Evolutionary conservation across 2,797 vertebrate genomes (phyloP), one percentile per base, ranked within the genome.

Genomic region (Hoplostethus atlanticus): DNA sequence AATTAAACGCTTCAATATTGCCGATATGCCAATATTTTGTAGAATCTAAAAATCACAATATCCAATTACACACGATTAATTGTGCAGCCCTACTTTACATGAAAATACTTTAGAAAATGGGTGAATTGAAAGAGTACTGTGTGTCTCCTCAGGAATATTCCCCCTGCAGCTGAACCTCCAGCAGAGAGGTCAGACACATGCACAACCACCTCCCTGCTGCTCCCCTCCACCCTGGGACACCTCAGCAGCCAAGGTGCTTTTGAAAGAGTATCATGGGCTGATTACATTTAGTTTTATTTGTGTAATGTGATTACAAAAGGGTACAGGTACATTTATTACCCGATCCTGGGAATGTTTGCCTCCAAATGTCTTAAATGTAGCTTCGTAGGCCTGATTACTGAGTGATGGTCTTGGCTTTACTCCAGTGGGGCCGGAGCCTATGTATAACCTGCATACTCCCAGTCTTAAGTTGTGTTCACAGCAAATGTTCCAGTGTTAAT

Each of bases 211-310:
- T 2, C 61, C 68, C 10, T 69, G 28, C 36, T 67, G 30, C 62
- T 79, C 86, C 13, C 50, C 86, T 54, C 8, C 60, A 31, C 46
- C 70, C 55, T 91, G 77, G 91, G 88, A 90, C 13, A 81, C 66
- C 42, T 56, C 76, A 7, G 81, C 16, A 60, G 80, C 62, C 2
- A 65, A 90, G 89, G 94, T 95, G 72, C 12, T 21, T 21, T 21
- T 21, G 21, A 21, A 21, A 21, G 21, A 28, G 28, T 28, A 50
- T 50, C 3, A 8, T 50, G n/a, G n/a, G 16, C 47, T 16, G 5
- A n/a, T 50, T 6, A 50, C 42, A 42, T 8, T 42, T 54, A 31
- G n/a, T 15, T 15, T 21, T 16, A 30, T 31, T 17, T 50, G 17
- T 50, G 5, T 17, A 17, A 50, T n/a, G 1, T 50, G 4, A 50